Evolutionary conservation across 2,797 vertebrate genomes (phyloP), one percentile per base, ranked within the genome.

Genomic region (Glyptemys insculpta): DNA sequence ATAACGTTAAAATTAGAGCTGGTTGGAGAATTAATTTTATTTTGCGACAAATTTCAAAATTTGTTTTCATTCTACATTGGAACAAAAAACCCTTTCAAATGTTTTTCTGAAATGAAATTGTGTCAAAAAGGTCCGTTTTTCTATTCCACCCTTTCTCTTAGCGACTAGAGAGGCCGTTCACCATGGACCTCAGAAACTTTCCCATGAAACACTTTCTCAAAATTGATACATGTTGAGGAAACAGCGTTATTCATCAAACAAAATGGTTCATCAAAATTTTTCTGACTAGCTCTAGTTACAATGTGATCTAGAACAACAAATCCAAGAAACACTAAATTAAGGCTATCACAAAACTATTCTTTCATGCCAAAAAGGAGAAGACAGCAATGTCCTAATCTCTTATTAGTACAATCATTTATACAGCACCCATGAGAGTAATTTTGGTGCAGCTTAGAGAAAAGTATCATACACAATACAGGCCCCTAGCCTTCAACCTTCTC

Each of bases 11-110:
- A 9, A 50, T 31, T 79, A 79, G 49, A 52, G 16, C 15, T 79
- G 29, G 31, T 19, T 3, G 41, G 25, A 72, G 4, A 8, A 31
- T 3, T 34, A 56, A 47, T 9, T 12, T 27, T 12, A 53, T 49
- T 74, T 52, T 82, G 29, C 18, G 85, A 47, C 6, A 57, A 18
- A 41, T 52, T 74, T 41, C 85, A 37, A 93, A 83, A 83, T 59
- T 5, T 19, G 0, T 2, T 5, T 62, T 52, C 83, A 83, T 21
- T 37, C 34, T 12, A 19, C 31, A 12, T 0, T 4, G 25, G 44
- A 84, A 86, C 41, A 52, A 56, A 12, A 12, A 0, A 53, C 2
- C 4, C 21, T 31, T 80, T 34, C 11, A 3, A 14, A 44, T 44
- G 57, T 3, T 86, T 5, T 47, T 79, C 1, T 79, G 16, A 3